Conservation (phyloP, 2,888 invertebrate species). For the Dryococelus australis region DNA sequence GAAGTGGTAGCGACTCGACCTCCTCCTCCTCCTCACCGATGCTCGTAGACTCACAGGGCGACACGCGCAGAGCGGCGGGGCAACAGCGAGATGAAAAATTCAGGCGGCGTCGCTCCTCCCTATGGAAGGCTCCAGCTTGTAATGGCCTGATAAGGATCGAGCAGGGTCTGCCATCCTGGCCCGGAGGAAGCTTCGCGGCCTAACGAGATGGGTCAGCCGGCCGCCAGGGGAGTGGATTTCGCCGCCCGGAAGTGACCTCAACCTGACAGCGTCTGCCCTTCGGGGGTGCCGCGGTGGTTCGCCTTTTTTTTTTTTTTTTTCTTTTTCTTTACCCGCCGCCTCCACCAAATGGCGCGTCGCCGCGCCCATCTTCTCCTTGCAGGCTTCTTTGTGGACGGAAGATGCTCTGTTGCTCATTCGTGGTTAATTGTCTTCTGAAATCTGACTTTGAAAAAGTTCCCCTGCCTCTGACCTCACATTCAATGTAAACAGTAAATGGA, state of each 20-base stretch:
- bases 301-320: not conserved
- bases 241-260: not conserved
- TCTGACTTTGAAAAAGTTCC: too few species aligned
- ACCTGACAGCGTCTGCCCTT: not conserved
- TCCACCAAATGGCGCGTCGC: not conserved
- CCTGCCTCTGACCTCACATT: too few species aligned
- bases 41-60: too few species aligned
- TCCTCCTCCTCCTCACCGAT: too few species aligned
- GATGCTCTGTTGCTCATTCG: too few species aligned
- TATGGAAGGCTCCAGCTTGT: not conserved
- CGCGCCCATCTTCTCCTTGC: too few species aligned
- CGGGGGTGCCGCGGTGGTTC: not conserved
- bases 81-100: not conserved
- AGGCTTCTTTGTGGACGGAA: too few species aligned
- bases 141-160: constrained; percentile 6
- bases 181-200: not conserved
- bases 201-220: not conserved
- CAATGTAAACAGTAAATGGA: too few species aligned
- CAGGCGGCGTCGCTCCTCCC: not conserved
- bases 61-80: not conserved
- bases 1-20: too few species aligned
- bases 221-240: not conserved
- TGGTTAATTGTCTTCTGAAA: too few species aligned
- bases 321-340: not conserved
- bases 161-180: not conserved